Conservation (phyloP, 1,140 invertebrate genomes). For the Carcinoscorpius rotundicauda region DNA sequence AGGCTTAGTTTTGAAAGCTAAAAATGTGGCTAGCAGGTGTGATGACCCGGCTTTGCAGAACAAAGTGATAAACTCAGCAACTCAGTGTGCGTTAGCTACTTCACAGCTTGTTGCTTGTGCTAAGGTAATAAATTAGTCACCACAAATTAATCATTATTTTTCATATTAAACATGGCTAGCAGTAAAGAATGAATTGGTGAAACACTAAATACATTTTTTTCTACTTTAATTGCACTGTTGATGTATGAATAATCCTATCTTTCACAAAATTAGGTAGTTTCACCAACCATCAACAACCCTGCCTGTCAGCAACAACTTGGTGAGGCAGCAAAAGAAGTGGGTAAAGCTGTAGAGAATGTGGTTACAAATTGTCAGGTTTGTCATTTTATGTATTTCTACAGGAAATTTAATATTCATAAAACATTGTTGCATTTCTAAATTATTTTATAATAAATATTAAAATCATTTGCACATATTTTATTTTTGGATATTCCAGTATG, state of each 20-base stretch:
- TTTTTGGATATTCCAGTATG: too few species aligned
- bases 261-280: conserved; percentile 36
- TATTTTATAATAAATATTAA: neutral
- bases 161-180: too few species aligned
- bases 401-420: neutral
- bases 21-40: conserved; percentile 80
- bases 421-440: neutral
- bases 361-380: conserved; percentile 53
- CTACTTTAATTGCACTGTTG: too few species aligned
- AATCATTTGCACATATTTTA: too few species aligned
- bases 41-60: conserved; percentile 50
- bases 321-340: conserved; percentile 82
- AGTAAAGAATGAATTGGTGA: too few species aligned
- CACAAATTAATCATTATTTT: conserved; percentile 18
- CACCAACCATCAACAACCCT: conserved; percentile 63
- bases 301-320: conserved; percentile 88
- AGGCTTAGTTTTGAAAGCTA: conserved; percentile 83
- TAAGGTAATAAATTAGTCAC: conserved; percentile 51
- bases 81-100: conserved; percentile 89
- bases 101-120: conserved; percentile 95
- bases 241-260: too few species aligned
- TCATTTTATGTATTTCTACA: neutral
- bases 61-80: conserved; percentile 82
- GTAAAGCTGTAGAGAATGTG: conserved; percentile 78
- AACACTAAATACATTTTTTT: too few species aligned